These are phyloP conservation scores for Cephus pygmeus DNA, from an alignment of 2,888 invertebrate species.

Conservation along the genomic window DNA sequence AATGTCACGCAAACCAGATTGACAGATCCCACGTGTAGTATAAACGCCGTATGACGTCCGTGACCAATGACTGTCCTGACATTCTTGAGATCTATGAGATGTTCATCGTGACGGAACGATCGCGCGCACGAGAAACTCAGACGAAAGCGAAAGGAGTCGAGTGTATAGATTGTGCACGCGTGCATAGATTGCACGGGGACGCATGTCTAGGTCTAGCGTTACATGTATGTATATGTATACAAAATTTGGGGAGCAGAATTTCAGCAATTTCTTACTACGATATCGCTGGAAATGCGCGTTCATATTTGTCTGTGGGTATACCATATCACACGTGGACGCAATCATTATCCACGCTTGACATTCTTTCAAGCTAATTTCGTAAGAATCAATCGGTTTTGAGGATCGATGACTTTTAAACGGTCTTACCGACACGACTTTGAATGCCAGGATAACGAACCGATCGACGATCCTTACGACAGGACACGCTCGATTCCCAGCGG, in stretches of 20 bases:
- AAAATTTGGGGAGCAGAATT: not conserved
- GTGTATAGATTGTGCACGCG: not conserved
- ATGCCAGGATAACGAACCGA: not conserved
- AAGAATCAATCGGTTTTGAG: not conserved
- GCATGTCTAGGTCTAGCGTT: not conserved
- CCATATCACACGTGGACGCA: not conserved
- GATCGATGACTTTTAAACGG: not conserved
- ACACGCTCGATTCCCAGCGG: not conserved
- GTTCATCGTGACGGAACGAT: not conserved
- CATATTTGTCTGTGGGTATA: not conserved
- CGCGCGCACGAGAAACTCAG: not conserved
- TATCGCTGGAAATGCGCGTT: not conserved
- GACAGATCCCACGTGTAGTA: not conserved
- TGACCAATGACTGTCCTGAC: not conserved
- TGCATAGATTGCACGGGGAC: not conserved
- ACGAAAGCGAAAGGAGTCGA: not conserved
- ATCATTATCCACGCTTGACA: not conserved
- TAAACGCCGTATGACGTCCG: not conserved
- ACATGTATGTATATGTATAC: not conserved
- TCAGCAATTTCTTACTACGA: not conserved
- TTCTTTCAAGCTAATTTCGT: not conserved
- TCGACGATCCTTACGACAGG: not conserved
- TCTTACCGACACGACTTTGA: not conserved
- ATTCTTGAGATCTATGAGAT: not conserved
- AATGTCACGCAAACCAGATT: not conserved